Base-by-base conservation (phyloP, 2,888 invertebrate genomes). In the Uropetala carovei region DNA sequence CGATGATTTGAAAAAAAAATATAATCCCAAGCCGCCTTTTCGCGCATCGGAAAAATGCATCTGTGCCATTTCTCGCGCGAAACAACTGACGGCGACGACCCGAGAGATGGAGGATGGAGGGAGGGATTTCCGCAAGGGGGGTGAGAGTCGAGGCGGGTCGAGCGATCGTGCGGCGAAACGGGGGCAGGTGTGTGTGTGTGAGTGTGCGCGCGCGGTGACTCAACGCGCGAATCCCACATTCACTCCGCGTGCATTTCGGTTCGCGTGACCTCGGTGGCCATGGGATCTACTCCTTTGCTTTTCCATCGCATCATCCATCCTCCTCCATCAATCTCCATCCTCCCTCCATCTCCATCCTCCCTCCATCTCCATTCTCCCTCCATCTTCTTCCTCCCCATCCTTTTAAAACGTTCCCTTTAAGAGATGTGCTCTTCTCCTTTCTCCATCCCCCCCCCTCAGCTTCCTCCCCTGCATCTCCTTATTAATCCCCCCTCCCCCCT, bases 201-300 rank as follows among this genome's bases (percentile, higher is more conserved):
- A 7, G 3, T 43, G 43, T 43, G 43, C 2, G 75, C n/a, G 75
- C 22, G 75, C 43, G 43, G 43, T 43, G 43, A 43, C 43, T 43
- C 43, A n/a, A 43, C 43, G 43, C 43, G 43, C 43, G 43, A 3
- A 43, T 43, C 43, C 43, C 43, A 43, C 43, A 43, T 43, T 43
- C 43, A 43, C 43, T 43, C 43, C 43, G 43, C 43, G 43, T 43
- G 43, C 43, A 43, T 43, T 43, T 43, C 43, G 43, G 1, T 43
- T 75, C 27, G 22, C 75, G 75, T 75, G 75, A 75, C 75, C 75
- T 75, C 75, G 27, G 75, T 75, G 75, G 75, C 75, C 75, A 75
- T 75, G 75, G 75, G 4, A 27, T 14, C 27, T 3, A 10, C 22
- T 10, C 75, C 27, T 75, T 14, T 18, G 4, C n/a, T 68, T 11